Evolutionary conservation across 1,140 invertebrate species (phyloP).

Genomic region (Andricus grossulariae): DNA sequence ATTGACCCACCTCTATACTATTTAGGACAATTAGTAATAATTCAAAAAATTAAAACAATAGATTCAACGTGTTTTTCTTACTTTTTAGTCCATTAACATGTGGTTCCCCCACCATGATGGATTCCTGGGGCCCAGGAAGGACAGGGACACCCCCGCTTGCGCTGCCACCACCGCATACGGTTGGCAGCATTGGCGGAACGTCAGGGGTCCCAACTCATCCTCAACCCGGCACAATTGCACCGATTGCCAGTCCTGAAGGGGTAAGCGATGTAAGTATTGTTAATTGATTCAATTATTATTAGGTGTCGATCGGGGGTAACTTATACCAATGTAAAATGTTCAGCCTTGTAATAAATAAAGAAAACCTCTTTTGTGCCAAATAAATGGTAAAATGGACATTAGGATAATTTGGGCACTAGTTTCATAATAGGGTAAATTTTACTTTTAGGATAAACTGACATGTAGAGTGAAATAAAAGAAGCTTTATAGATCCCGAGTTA

Average conservation of each 20-base stretch:
- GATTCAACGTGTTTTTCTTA: constrained; percentile 21
- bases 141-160: constrained; percentile 65
- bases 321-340: too few species aligned
- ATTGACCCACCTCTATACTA: too few species aligned
- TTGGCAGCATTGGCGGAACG: constrained; percentile 60
- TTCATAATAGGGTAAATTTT: background rate
- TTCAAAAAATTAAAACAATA: too few species aligned
- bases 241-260: constrained; percentile 76
- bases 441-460: background rate
- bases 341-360: too few species aligned
- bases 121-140: constrained; percentile 70
- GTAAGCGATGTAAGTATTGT: constrained; percentile 71
- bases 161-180: constrained; percentile 59
- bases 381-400: too few species aligned
- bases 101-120: constrained; percentile 74
- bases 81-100: constrained; percentile 76
- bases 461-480: background rate
- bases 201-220: constrained; percentile 52
- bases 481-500: background rate
- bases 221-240: constrained; percentile 66
- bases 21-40: too few species aligned
- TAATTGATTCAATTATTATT: too few species aligned
- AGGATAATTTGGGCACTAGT: too few species aligned
- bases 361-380: too few species aligned
- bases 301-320: too few species aligned